phyloP scores from a whole-genome alignment of 2,888 invertebrate genomes.

The Agrotis ipsilon region DNA sequence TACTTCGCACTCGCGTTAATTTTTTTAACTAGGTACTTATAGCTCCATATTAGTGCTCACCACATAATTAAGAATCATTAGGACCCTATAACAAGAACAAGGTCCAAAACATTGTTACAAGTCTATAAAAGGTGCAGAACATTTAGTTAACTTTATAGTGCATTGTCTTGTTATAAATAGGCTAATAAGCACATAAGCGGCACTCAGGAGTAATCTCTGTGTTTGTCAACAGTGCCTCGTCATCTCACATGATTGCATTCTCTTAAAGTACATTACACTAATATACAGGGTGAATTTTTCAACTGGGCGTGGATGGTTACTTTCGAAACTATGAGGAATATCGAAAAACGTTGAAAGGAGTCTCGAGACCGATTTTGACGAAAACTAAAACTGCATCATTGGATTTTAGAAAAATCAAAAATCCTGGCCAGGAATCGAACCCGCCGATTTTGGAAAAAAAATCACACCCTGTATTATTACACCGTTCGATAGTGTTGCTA shows the following conservation, averaged over 20 bases:
- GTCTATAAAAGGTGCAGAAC: conserved; percentile 40
- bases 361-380: no score
- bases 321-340: no score
- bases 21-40: background rate
- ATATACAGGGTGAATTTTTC: no score
- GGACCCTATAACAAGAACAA: conserved; percentile 36
- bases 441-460: no score
- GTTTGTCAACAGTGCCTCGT: conserved; percentile 79
- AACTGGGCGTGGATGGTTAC: no score
- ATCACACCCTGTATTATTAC: no score
- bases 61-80: conserved; percentile 28
- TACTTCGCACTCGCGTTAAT: background rate
- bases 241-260: conserved; percentile 79
- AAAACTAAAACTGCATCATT: no score
- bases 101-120: conserved; percentile 47
- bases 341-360: no score
- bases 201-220: conserved; percentile 72
- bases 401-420: no score
- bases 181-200: conserved; percentile 58
- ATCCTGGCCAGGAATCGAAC: no score
- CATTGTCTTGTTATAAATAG: conserved; percentile 64
- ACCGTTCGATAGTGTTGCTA: no score
- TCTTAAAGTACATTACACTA: conserved; percentile 34
- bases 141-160: conserved; percentile 52
- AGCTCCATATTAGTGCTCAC: conserved; percentile 5